A percentile compares a stretch with the other conserved stretches of the same genome.
Evolutionary conservation across 2,113 vertebrate genomes (phyloP).

Genomic region (Nerophis ophidion): DNA sequence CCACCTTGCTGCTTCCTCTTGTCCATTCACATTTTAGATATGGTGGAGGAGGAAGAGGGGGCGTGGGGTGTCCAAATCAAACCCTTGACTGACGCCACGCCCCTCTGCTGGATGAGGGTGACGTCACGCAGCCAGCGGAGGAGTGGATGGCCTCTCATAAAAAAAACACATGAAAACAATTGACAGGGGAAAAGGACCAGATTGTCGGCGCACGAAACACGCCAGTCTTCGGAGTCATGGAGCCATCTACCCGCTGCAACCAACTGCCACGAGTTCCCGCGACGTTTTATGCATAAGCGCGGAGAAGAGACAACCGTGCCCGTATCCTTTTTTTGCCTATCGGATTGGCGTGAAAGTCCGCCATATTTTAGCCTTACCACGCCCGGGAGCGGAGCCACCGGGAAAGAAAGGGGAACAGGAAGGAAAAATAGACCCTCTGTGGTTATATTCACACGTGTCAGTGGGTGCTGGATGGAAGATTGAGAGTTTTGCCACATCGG

Average conservation of each 20-base stretch:
- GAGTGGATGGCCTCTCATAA: constrained; percentile 67
- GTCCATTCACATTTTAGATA: too few relatives aligned
- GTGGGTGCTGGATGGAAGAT: constrained; percentile 9
- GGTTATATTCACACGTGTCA: constrained; percentile 19
- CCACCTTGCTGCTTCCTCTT: too few relatives aligned
- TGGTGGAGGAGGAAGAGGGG: too few relatives aligned
- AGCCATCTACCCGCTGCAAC: background rate
- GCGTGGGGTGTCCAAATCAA: too few relatives aligned
- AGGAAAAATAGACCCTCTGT: constrained; percentile 41
- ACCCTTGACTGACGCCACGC: constrained; percentile 51
- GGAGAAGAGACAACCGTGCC: constrained; percentile 49
- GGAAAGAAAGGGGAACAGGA: constrained; percentile 4
- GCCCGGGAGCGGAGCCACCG: constrained; percentile 65
- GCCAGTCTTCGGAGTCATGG: constrained; percentile 4
- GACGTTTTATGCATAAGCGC: constrained; percentile 29
- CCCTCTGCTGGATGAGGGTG: constrained; percentile 46
- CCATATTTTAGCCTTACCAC: constrained; percentile 75
- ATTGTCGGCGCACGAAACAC: background rate
- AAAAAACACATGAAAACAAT: constrained; percentile 64
- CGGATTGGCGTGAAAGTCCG: constrained; percentile 72
- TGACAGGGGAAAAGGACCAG: constrained; percentile 30
- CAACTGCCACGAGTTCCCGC: background rate
- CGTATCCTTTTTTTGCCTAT: constrained; percentile 43
- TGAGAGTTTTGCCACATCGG: constrained; percentile 15
- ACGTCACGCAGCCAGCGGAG: constrained; percentile 65